Base-by-base conservation (phyloP, 2,113 vertebrate genomes). In the Gopherus flavomarginatus region DNA sequence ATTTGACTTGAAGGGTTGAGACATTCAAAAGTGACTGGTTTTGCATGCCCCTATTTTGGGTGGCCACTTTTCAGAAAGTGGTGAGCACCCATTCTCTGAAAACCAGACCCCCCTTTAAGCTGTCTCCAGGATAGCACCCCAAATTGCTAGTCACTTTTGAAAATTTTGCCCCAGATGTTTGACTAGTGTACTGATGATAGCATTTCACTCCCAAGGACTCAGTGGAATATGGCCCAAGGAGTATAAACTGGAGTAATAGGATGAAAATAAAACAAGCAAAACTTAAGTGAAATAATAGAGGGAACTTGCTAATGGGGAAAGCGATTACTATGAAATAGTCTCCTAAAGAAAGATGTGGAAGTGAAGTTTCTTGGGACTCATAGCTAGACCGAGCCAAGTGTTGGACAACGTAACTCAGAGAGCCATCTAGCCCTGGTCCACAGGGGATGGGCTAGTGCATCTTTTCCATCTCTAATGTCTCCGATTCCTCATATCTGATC, bases 391-490 rank as follows among this genome's bases (percentile, higher is more conserved):
- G 19, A 72, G 90, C 88, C 81, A 26, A 14, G 83, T 53, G 84
- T 92, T 95, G 2, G 1, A 90, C 93, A 0, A 0, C 52, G 50
- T 94, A 90, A 89, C 11, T 17, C 1, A 1, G 52, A 84, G 84
- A 88, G 78, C 22, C 79, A 95, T 92, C 54, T 77, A 84, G 26
- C 91, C 88, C 42, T 78, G 42, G 89, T 90, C 83, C 91, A 91
- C 81, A 83, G 54, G 94, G 95, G 50, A 62, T 84, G 17, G 11
- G 8, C 78, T 87, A 47, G 69, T 89, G 81, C 94, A 92, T 95
- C 94, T 95, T 96, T 97, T 97, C 94, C 88, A 81, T 97, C 94
- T 94, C 96, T 93, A 44, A 94, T 93, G 92, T 94, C 96, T 95
- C 89, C 0, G 0, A 72, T 97, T 96, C 93, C 88, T 93, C 88